Base-by-base conservation (phyloP, 2,113 vertebrate species). In the Hydropotes inermis region DNA sequence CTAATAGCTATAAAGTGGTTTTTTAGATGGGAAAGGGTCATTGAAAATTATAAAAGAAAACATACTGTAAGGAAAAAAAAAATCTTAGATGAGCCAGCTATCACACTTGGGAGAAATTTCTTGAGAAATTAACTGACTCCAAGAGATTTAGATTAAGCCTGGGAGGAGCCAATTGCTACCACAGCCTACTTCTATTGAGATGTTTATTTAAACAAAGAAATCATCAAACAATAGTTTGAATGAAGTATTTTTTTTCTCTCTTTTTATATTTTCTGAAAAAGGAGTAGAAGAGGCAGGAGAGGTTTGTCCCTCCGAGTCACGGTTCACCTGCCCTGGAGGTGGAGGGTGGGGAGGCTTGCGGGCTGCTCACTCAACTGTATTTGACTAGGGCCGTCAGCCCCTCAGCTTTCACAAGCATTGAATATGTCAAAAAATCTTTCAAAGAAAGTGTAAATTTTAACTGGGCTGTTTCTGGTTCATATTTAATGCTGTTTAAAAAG, bases 331-430 rank as follows among this genome's bases (percentile, higher is more conserved):
- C 98, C 98, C 98, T 97, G 98, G 97, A 98, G 98, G 98, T 99
- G 98, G 98, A 98, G 99, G 97, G 97, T 98, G 97, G 76, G 98
- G 98, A 98, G 98, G 96, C 98, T 98, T 97, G 98, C 98, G 98
- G 98, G 97, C 99, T 99, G 99, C 99, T 99, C 99, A 99, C 98
- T 99, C 99, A 99, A 99, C 99, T 99, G 99, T 99, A 99, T 98
- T 99, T 99, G 98, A 99, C 99, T 99, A 98, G 98, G 98, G 99
- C 99, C 98, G 99, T 99, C 99, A 99, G 99, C 98, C 98, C 97
- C 99, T 99, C 98, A 99, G 98, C 98, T 98, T 98, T 98, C 99
- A 99, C 98, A 98, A 98, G 98, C 99, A 98, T 96, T 98, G 98
- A 99, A 98, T 98, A 98, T 99, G 99, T 99, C 99, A 99, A 98